Evolutionary conservation across 2,888 invertebrate genomes (phyloP).

Genomic region (Rotaria socialis): DNA sequence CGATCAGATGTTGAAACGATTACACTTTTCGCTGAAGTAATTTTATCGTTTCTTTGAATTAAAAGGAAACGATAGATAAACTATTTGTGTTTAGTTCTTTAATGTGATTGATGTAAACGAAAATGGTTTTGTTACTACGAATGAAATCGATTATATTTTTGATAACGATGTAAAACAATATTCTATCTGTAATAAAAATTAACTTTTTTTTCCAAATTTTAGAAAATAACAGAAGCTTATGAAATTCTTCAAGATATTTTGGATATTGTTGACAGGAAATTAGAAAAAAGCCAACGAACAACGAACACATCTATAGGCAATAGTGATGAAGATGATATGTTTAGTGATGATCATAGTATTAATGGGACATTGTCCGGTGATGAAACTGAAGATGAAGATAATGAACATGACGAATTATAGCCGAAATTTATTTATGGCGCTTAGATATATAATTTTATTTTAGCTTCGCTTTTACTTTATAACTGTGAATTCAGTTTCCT

Average conservation of each 20-base stretch:
- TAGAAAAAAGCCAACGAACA: neutral
- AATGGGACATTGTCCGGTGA: neutral
- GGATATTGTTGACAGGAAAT: neutral
- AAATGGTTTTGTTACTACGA: constrained; percentile 16
- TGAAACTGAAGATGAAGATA: neutral
- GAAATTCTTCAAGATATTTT: constrained; percentile 30
- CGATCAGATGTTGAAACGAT: neutral
- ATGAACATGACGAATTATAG: constrained; percentile 23
- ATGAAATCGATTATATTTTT: neutral
- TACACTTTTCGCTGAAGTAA: constrained; percentile 34
- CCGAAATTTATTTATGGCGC: neutral
- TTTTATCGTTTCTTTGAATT: neutral
- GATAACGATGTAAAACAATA: neutral
- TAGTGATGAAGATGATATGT: neutral
- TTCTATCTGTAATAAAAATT: no score
- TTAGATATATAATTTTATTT: neutral
- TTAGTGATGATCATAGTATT: neutral
- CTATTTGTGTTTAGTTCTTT: constrained; percentile 34
- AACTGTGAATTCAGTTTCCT: no score
- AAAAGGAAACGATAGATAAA: neutral
- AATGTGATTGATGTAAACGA: constrained; percentile 39
- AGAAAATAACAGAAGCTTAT: neutral
- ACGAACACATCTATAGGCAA: neutral
- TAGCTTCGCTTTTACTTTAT: neutral
- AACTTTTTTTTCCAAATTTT: neutral